phyloP scores from a whole-genome alignment of 2,888 invertebrate species.

The Pediacus dermestoides region DNA sequence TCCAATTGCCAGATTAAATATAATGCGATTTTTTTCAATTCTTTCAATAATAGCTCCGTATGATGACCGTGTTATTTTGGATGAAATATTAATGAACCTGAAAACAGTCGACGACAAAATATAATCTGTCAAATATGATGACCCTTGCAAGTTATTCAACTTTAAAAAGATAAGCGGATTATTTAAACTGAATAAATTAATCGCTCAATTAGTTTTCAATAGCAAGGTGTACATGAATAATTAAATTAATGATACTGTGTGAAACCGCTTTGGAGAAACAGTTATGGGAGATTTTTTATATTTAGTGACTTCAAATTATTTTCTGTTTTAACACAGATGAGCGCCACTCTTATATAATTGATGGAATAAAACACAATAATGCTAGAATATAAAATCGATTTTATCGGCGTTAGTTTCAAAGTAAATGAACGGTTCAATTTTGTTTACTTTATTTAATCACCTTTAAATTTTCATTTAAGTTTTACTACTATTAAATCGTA shows the following conservation, averaged over 20 bases:
- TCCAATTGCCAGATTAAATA: conserved; percentile 2
- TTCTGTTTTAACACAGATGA: too few species aligned
- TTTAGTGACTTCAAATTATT: too few species aligned
- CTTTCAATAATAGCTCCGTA: conserved; percentile 7
- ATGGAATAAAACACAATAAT: too few species aligned
- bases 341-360: too few species aligned
- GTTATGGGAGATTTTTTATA: too few species aligned
- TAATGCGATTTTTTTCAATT: conserved; percentile 23
- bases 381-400: too few species aligned
- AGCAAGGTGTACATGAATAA: conserved; percentile 25
- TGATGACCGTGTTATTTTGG: conserved; percentile 20
- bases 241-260: conserved; percentile 25
- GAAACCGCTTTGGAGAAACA: too few species aligned
- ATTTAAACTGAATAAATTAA: conserved; percentile 27
- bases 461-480: too few species aligned
- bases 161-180: conserved; percentile 23
- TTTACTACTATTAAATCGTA: too few species aligned
- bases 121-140: conserved; percentile 23
- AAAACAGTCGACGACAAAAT: conserved; percentile 23
- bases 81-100: conserved; percentile 28
- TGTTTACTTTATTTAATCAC: too few species aligned
- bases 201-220: conserved; percentile 25
- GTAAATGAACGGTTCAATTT: too few species aligned
- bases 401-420: too few species aligned
- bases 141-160: conserved; percentile 15